A percentile compares a stretch with the other conserved stretches of the same genome.
Evolutionary conservation across 1,140 invertebrate genomes (phyloP).

Genomic region (Hycleus phaleratus): DNA sequence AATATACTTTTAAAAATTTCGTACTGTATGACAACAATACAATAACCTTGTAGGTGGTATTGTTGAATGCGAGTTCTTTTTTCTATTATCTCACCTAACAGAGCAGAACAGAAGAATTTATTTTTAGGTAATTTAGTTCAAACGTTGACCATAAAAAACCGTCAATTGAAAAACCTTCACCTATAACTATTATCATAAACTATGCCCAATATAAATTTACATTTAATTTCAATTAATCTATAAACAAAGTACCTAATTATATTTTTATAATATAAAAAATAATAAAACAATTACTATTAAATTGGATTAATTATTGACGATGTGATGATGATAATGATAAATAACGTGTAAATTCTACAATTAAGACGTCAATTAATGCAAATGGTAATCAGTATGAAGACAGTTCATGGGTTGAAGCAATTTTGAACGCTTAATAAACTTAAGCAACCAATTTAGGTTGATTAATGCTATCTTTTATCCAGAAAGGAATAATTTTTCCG

Average conservation of each 20-base stretch:
- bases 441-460: constrained; percentile 14
- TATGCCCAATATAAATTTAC: too few relatives aligned
- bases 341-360: constrained; percentile 12
- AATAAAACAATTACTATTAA: too few relatives aligned
- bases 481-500: too few relatives aligned
- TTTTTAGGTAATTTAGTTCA: constrained; percentile 14
- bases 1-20: too few relatives aligned
- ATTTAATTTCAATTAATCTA: too few relatives aligned
- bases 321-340: background rate
- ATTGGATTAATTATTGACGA: background rate
- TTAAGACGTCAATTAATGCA: constrained; percentile 15
- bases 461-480: background rate
- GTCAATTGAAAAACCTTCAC: too few relatives aligned
- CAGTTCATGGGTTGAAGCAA: constrained; percentile 15
- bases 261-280: too few relatives aligned
- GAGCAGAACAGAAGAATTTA: constrained; percentile 18
- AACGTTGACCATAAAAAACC: constrained; percentile 6
- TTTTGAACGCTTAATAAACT: constrained; percentile 16
- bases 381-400: constrained; percentile 3
- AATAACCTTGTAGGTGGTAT: constrained; percentile 21
- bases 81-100: constrained; percentile 20
- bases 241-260: too few relatives aligned
- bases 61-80: constrained; percentile 2
- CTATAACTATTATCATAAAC: too few relatives aligned
- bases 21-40: background rate